Evolutionary conservation across 1,140 invertebrate species (phyloP).

Genomic region (Listronotus oregonensis): DNA sequence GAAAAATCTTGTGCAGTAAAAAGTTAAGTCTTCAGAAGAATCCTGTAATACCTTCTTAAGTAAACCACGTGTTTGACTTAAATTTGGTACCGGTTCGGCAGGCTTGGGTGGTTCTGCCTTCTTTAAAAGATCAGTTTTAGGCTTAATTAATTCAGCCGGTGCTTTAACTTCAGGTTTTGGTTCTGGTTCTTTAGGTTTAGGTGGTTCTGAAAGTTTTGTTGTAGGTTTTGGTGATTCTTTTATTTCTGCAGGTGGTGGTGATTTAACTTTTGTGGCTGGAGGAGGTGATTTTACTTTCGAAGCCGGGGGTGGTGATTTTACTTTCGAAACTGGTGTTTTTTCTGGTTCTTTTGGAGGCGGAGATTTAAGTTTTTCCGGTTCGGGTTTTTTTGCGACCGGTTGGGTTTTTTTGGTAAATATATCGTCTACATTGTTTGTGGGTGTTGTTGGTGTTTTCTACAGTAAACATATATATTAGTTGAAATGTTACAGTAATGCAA

Average conservation of each 20-base stretch:
- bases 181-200: constrained; percentile 46
- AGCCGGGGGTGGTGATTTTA: constrained; percentile 34
- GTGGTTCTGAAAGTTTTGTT: constrained; percentile 44
- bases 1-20: not conserved
- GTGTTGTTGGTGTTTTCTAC: constrained; percentile 57
- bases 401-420: constrained; percentile 48
- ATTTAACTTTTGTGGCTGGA: constrained; percentile 48
- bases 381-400: constrained; percentile 49
- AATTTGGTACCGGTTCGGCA: constrained; percentile 38
- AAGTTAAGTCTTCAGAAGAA: not conserved
- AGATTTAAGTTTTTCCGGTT: constrained; percentile 52
- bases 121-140: constrained; percentile 45
- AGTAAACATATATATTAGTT: constrained; percentile 11
- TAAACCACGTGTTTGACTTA: constrained; percentile 22
- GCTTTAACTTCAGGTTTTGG: constrained; percentile 40
- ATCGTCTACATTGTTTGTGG: constrained; percentile 58
- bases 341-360: constrained; percentile 36
- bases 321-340: constrained; percentile 12
- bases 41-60: constrained; percentile 38
- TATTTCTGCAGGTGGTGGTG: constrained; percentile 41
- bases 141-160: constrained; percentile 47
- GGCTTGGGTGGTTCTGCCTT: constrained; percentile 37
- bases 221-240: constrained; percentile 48
- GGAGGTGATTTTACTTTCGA: constrained; percentile 41
- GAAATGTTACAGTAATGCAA: not conserved